Percentiles rank a stretch among this genome's conserved stretches.
phyloP scores from a whole-genome alignment of 2,797 vertebrate species.

The Lerista edwardsae region DNA sequence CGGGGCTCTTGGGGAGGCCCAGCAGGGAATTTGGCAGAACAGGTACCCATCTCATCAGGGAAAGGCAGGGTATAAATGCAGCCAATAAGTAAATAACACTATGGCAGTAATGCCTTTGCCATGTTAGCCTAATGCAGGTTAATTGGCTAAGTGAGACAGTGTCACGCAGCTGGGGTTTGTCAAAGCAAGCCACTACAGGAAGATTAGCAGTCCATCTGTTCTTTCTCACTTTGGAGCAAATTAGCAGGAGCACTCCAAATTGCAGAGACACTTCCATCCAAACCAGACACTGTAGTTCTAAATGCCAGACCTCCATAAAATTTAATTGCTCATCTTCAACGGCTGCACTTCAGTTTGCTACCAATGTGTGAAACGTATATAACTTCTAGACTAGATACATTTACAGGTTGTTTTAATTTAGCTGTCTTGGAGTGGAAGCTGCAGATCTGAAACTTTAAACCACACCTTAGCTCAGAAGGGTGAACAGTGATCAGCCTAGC shows the following conservation, averaged over 20 bases:
- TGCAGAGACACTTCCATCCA: slow-evolving; percentile 13
- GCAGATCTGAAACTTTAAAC: too few relatives aligned
- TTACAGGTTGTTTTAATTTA: neutral
- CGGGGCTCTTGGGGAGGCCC: too few relatives aligned
- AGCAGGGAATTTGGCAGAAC: too few relatives aligned
- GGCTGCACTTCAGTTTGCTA: slow-evolving; percentile 19
- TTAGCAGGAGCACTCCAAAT: neutral
- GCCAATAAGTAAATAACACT: neutral
- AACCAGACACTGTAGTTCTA: slow-evolving; percentile 29
- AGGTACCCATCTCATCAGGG: too few relatives aligned
- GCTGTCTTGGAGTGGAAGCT: neutral
- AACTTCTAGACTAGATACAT: neutral
- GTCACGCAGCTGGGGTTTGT: slow-evolving; percentile 49
- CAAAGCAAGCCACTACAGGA: slow-evolving; percentile 5
- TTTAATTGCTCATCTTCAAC: neutral
- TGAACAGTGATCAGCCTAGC: too few relatives aligned
- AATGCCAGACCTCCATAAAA: neutral
- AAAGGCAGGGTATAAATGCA: too few relatives aligned
- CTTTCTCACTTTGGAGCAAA: slow-evolving; percentile 38
- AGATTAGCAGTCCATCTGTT: slow-evolving; percentile 49
- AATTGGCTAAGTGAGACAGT: neutral
- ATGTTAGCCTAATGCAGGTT: neutral
- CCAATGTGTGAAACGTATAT: neutral
- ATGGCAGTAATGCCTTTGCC: rapidly evolving
- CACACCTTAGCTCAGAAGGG: too few relatives aligned